Evolutionary conservation across 1,140 invertebrate species (phyloP).

Genomic region (Neotoxoptera formosana): DNA sequence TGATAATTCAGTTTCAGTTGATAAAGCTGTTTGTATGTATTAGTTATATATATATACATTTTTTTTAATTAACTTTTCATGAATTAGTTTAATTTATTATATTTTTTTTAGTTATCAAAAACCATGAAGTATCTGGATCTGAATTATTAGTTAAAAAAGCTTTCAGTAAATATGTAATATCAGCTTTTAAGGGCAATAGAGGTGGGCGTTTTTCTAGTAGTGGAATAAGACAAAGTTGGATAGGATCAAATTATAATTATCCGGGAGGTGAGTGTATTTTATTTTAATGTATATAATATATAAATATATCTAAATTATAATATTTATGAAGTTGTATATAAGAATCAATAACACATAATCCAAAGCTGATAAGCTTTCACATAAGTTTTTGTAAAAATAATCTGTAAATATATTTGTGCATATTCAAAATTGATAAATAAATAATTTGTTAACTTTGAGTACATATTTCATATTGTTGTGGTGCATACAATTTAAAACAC

Average conservation of each 20-base stretch:
- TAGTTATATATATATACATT: constrained; percentile 31
- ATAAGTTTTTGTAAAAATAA: constrained; percentile 18
- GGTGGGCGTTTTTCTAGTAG: constrained; percentile 59
- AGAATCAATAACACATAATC: neutral
- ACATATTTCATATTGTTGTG: neutral
- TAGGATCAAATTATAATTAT: constrained; percentile 16
- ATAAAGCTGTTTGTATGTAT: constrained; percentile 87
- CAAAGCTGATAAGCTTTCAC: no score
- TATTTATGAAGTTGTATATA: neutral
- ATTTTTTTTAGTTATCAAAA: neutral
- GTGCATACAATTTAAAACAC: neutral
- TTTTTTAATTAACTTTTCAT: neutral
- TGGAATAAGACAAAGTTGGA: constrained; percentile 56
- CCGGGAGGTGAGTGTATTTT: constrained; percentile 41
- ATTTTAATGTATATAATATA: neutral
- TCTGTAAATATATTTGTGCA: no score
- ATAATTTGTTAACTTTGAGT: neutral
- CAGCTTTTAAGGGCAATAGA: constrained; percentile 57
- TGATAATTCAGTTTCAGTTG: constrained; percentile 95
- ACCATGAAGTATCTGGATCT: constrained; percentile 6
- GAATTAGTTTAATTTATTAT: neutral
- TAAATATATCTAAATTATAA: neutral
- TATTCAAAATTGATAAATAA: no score
- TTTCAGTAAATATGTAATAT: constrained; percentile 60
- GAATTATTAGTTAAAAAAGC: constrained; percentile 62